Evolutionary conservation across 2,888 invertebrate species (phyloP), one percentile per base, ranked within the genome.

Genomic region (Platycheirus albimanus): DNA sequence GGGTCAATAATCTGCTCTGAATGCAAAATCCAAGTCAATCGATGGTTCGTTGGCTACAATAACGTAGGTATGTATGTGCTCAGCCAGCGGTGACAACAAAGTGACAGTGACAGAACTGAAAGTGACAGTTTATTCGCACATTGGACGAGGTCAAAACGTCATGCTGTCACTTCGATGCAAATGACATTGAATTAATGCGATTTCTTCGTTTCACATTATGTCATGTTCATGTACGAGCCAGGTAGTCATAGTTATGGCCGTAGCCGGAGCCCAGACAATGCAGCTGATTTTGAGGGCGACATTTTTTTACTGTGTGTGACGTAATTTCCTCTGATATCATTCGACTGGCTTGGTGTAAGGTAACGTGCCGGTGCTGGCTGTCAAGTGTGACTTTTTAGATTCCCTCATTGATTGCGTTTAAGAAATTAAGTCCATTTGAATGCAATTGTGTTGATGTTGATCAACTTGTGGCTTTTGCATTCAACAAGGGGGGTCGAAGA

Each of bases 1-100:
- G 54, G 81, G 74, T 77, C 77, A 72, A 63, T 54, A 77, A 54
- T 67, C 77, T 54, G 61, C 24, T 41, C 28, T 61, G 49, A 76
- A 71, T 67, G 67, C 41, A 61, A 54, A 45, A 17, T 0, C 28
- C 61, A 58, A 58, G 41, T 28, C n/a, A 47, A 41, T 56, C 58
- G 69, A 69, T 56, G n/a, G n/a, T n/a, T n/a, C n/a, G n/a, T n/a
- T n/a, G n/a, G n/a, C n/a, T n/a, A n/a, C n/a, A n/a, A n/a, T n/a
- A n/a, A n/a, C n/a, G n/a, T 24, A 8, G 41, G 5, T 28, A 11
- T 4, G 3, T 2, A 7, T 10, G 10, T 10, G 6, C 28, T 15
- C 20, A 3, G 5, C 5, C 0, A 0, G 0, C 10, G 45, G 20
- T 33, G 30, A 33, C 43, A 20, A 0, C 10, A 33, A 24, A 58